These are phyloP conservation scores for Planococcus citri DNA, from an alignment of 1,140 invertebrate genomes.

Conservation along the genomic window DNA sequence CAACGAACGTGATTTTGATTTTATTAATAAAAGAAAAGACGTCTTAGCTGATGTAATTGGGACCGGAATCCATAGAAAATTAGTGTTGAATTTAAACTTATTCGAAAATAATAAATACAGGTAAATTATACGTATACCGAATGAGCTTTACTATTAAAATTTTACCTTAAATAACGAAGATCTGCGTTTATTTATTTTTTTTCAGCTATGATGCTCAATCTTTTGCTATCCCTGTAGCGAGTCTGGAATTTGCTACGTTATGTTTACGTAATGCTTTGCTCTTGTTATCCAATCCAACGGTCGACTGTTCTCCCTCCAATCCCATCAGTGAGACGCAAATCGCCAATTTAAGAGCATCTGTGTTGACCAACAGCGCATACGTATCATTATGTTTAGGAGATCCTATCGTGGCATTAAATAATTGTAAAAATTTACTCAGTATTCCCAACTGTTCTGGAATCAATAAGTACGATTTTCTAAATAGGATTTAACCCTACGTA, in stretches of 20 bases:
- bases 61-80: slow-evolving; percentile 47
- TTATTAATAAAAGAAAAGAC: slow-evolving; percentile 46
- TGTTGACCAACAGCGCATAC: slow-evolving; percentile 68
- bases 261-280: slow-evolving; percentile 72
- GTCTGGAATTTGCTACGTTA: slow-evolving; percentile 77
- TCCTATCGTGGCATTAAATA: slow-evolving; percentile 62
- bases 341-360: slow-evolving; percentile 37
- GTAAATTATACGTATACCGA: slow-evolving; percentile 30
- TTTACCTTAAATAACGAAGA: no score
- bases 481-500: no score
- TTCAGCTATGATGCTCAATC: slow-evolving; percentile 47
- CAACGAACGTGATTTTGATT: slow-evolving; percentile 52
- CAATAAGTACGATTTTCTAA: slow-evolving; percentile 41
- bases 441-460: slow-evolving; percentile 45
- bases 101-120: slow-evolving; percentile 44
- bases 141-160: not conserved
- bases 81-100: slow-evolving; percentile 44
- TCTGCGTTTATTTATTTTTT: slow-evolving; percentile 24
- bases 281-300: slow-evolving; percentile 23
- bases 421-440: slow-evolving; percentile 38
- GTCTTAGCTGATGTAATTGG: slow-evolving; percentile 49
- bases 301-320: slow-evolving; percentile 18
- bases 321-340: slow-evolving; percentile 18
- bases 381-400: slow-evolving; percentile 74
- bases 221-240: slow-evolving; percentile 68